phyloP scores from a whole-genome alignment of 2,888 invertebrate species.

The Pristionchus exspectatus region DNA sequence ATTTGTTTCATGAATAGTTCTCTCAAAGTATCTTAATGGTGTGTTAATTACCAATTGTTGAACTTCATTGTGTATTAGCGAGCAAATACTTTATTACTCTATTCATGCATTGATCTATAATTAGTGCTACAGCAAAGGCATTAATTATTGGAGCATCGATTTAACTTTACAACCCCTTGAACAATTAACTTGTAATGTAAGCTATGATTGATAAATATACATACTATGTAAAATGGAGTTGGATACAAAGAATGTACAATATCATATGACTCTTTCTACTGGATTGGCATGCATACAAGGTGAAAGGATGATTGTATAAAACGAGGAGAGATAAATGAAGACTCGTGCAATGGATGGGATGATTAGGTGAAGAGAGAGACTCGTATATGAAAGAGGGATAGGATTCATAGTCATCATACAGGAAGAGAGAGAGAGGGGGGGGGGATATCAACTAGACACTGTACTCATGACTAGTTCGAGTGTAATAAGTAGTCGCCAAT shows the following conservation, averaged over 20 bases:
- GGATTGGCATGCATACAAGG: not conserved
- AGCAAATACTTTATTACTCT: constrained; percentile 35
- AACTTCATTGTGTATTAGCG: not conserved
- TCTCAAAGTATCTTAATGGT: not conserved
- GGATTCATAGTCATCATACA: not conserved
- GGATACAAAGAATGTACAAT: constrained; percentile 32
- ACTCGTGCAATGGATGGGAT: constrained; percentile 33
- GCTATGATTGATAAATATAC: not conserved
- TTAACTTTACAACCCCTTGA: constrained; percentile 9
- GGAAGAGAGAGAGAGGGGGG: not conserved
- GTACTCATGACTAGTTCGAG: constrained; percentile 86
- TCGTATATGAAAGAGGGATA: not conserved
- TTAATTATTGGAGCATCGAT: constrained; percentile 15
- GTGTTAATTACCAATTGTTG: not conserved
- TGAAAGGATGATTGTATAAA: not conserved
- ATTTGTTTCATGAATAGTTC: not conserved
- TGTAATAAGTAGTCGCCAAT: constrained; percentile 85
- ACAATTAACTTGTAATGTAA: constrained; percentile 33
- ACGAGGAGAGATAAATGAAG: not conserved
- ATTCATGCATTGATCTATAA: constrained; percentile 25
- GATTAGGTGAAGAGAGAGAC: constrained; percentile 24
- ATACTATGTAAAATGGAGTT: not conserved
- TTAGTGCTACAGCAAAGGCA: not conserved
- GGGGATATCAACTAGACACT: constrained; percentile 16
- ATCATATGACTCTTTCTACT: not conserved